Base-by-base conservation (phyloP, 1,140 invertebrate genomes). In the Cydia amplana region DNA sequence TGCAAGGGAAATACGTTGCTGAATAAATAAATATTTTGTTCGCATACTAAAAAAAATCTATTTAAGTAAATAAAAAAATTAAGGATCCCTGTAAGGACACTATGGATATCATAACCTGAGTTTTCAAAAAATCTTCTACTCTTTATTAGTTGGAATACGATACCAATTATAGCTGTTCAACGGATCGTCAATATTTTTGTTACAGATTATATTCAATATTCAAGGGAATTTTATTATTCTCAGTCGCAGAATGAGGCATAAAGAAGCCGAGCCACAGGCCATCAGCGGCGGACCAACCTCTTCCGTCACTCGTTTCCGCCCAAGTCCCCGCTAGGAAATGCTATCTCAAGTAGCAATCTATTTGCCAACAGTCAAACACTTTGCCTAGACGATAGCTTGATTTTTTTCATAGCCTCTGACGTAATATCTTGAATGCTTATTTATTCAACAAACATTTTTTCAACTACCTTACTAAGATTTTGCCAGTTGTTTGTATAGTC, bases 311-410 rank as follows among this genome's bases (percentile, higher is more conserved):
- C 64, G 64, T 67, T 67, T 67, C 64, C 64, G 23, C 9, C 25
- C 25, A 36, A 23, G 55, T 20, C 55, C 55, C 55, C 55, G 20
- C 55, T 20, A 60, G 64, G 64, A 36, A 67, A 36, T 32, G 23
- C 64, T 67, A 67, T 67, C 64, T 67, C 25, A 36, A 36, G 64
- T 28, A 67, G 64, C 64, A 67, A 67, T 67, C 64, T 67, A 36
- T 67, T 67, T 67, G 23, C 64, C 23, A 28, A 36, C 28, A 36
- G 64, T 36, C 64, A 67, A 67, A 67, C 20, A 60, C 55, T 60
- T 67, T 67, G 28, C 64, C 14, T 67, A 67, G 18, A n/a, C 10
- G 12, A 16, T 32, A 36, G 12, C 25, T 32, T 32, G 12, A 36
- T 16, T 67, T 28, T 65, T 67, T 64, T 25, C 49, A 9, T 49